Conservation (phyloP, 1,140 invertebrate genomes). For the Coboldia fuscipes region DNA sequence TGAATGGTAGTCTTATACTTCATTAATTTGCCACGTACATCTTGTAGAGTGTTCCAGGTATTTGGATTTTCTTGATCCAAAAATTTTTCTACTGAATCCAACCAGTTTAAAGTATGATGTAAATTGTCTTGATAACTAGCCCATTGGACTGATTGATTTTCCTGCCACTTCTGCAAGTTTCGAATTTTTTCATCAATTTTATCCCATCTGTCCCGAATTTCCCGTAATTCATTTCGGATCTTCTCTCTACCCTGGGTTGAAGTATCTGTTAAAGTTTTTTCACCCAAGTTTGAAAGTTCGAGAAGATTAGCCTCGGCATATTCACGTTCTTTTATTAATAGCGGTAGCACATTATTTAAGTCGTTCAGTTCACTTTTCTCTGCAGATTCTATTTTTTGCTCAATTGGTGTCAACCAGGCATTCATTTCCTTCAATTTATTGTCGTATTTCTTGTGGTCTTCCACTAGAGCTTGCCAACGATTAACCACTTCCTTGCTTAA, state of each 20-base stretch:
- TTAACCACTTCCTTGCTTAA: slow-evolving; percentile 74
- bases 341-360: slow-evolving; percentile 35
- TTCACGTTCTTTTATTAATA: slow-evolving; percentile 61
- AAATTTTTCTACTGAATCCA: slow-evolving; percentile 66
- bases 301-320: slow-evolving; percentile 58
- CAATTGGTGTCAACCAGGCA: slow-evolving; percentile 52
- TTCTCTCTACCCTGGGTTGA: slow-evolving; percentile 72
- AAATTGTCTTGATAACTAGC: slow-evolving; percentile 68
- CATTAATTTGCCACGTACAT: slow-evolving; percentile 65
- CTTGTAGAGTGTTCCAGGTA: slow-evolving; percentile 50
- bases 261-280: slow-evolving; percentile 77
- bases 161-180: slow-evolving; percentile 62
- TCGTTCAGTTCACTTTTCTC: slow-evolving; percentile 30
- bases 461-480: slow-evolving; percentile 64
- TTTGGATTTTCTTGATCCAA: slow-evolving; percentile 47
- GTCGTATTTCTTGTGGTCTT: slow-evolving; percentile 64
- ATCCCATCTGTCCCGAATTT: slow-evolving; percentile 65
- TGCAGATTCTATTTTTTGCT: slow-evolving; percentile 46
- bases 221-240: slow-evolving; percentile 60
- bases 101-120: slow-evolving; percentile 63
- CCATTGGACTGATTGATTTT: slow-evolving; percentile 64
- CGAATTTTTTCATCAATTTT: slow-evolving; percentile 54
- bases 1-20: slow-evolving; percentile 72
- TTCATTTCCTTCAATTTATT: slow-evolving; percentile 55
- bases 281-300: slow-evolving; percentile 48